A percentile compares a stretch with the other conserved stretches of the same genome.
Evolutionary conservation across 2,113 vertebrate species (phyloP).

Genomic region (Apteryx owenii): DNA sequence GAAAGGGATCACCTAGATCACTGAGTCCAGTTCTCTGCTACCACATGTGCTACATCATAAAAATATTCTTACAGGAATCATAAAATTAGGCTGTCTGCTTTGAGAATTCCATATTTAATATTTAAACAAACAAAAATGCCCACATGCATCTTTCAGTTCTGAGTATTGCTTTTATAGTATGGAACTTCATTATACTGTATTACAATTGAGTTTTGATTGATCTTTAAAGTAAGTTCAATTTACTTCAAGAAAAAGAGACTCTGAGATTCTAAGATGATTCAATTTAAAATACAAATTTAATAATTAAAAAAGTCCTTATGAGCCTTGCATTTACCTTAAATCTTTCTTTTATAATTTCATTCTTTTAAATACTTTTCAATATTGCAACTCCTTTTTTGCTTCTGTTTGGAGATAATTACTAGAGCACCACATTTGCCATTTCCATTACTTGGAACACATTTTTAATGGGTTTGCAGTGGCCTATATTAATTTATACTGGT

Average conservation of each 20-base stretch:
- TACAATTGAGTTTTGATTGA: not conserved
- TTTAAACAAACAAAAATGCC: not conserved
- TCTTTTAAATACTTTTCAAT: not conserved
- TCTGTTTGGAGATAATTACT: conserved; percentile 3
- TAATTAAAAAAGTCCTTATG: not conserved
- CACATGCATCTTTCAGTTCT: not conserved
- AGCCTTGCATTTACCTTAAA: not conserved
- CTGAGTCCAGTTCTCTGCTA: not conserved
- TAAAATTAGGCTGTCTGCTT: not conserved
- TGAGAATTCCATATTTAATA: not conserved
- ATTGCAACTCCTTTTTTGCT: not conserved
- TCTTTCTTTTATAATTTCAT: not conserved
- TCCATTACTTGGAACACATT: not conserved
- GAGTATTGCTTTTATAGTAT: not conserved
- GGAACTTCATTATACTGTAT: not conserved
- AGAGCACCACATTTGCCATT: not conserved
- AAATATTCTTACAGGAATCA: not conserved
- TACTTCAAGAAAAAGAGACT: not conserved
- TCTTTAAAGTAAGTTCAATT: not conserved
- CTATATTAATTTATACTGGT: not conserved
- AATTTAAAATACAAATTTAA: not conserved
- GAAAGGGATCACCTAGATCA: not conserved
- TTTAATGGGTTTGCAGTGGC: not conserved
- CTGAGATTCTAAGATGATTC: not conserved
- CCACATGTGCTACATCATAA: not conserved